Evolutionary conservation across 2,888 invertebrate species (phyloP).

Genomic region (Stenchaetothrips biformis): DNA sequence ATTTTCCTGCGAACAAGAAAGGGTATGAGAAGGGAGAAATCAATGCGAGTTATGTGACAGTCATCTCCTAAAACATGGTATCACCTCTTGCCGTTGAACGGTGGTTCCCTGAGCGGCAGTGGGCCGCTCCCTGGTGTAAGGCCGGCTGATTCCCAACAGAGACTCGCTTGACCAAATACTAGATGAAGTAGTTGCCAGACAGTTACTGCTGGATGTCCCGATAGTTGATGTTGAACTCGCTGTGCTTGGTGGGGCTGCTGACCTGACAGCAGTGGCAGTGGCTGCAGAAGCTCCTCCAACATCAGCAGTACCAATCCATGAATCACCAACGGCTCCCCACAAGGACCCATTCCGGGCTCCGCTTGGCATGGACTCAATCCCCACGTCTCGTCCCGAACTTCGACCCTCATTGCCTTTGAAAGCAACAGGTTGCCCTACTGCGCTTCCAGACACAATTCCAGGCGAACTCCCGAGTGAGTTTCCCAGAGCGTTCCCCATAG

Average conservation of each 20-base stretch:
- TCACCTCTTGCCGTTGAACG: background rate
- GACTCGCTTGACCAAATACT: constrained; percentile 5
- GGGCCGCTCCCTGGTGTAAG: background rate
- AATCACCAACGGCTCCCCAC: background rate
- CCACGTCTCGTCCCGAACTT: too few species aligned
- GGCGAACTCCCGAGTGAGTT: too few species aligned
- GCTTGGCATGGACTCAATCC: too few species aligned
- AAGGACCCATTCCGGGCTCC: background rate
- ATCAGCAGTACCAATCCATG: background rate
- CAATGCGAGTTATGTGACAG: background rate
- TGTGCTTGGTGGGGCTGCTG: background rate
- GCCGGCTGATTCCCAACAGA: background rate
- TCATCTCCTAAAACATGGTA: too few species aligned
- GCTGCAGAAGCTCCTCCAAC: background rate
- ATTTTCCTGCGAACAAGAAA: background rate
- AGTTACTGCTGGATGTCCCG: background rate
- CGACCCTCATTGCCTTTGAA: too few species aligned
- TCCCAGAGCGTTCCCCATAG: too few species aligned
- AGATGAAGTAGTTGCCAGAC: background rate
- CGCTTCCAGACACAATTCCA: too few species aligned
- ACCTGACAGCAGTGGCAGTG: background rate
- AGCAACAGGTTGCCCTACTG: too few species aligned
- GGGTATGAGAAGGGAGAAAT: background rate
- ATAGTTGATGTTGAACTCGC: background rate
- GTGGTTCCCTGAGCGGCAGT: background rate